Base-by-base conservation (phyloP, 2,888 invertebrate genomes). In the Shargacucullia verbasci region DNA sequence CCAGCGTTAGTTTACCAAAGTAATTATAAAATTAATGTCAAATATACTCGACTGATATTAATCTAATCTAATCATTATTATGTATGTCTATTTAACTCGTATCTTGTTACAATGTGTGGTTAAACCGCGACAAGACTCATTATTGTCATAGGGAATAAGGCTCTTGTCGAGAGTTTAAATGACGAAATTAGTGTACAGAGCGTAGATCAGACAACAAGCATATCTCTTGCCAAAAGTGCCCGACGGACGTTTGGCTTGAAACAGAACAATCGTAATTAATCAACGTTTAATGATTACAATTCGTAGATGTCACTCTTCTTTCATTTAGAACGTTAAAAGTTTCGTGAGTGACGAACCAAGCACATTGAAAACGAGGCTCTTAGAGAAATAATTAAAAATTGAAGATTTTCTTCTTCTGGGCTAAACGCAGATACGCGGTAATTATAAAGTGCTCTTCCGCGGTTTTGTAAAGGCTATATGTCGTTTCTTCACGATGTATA, bases 271-370 rank as follows among this genome's bases (percentile, higher is more conserved):
- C 15, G 33, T 31, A 50, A 64, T 66, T 43, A 50, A 70, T 66
- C 65, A 70, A 37, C 46, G 40, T 11, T 14, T 38, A 48, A 44
- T 27, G 35, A 43, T 39, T n/a, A 50, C 39, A 20, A 64, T 50
- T 52, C 39, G 5, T 39, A 29, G 5, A 20, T 70, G 65, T 57
- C 70, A 57, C 27, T 39, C 38, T 12, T 64, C 64, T 44, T 33
- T 65, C 71, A 12, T 56, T 47, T 3, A 20, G 20, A 4, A 2
- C 4, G 20, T 40, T 37, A 39, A 9, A 25, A 14, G 6, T 15
- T 13, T 25, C 31, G 12, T 38, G 55, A 69, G 20, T 47, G 69
- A 68, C 46, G 20, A 31, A 8, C 31, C 14, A n/a, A n/a, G n/a
- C n/a, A n/a, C 47, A 53, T 62, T 69, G 47, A 53, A 12, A 8